phyloP scores from a whole-genome alignment of 1,140 invertebrate genomes.

The Bilobella aurantiaca region DNA sequence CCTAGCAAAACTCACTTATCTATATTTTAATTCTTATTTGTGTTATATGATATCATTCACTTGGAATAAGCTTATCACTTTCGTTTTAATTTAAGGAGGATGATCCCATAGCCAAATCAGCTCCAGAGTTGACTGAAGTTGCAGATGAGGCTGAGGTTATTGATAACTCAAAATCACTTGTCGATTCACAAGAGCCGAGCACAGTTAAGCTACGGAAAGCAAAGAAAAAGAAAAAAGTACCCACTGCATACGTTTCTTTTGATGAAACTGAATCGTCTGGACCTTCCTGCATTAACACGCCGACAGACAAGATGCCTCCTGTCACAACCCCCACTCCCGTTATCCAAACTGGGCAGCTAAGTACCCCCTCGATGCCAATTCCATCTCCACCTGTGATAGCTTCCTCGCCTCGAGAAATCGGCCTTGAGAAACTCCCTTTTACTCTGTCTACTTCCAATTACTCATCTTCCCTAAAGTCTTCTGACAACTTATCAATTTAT shows the following conservation, averaged over 20 bases:
- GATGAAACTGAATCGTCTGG: slow-evolving; percentile 51
- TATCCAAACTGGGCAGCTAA: neutral
- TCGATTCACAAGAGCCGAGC: neutral
- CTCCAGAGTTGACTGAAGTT: slow-evolving; percentile 10
- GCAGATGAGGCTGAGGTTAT: neutral
- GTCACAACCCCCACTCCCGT: neutral
- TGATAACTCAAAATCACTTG: slow-evolving; percentile 20
- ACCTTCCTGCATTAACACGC: slow-evolving; percentile 53
- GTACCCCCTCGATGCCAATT: neutral
- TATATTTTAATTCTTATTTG: too few species aligned
- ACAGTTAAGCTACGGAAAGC: slow-evolving; percentile 26
- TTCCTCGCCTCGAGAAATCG: neutral
- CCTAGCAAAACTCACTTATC: too few species aligned
- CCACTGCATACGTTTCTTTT: slow-evolving; percentile 53
- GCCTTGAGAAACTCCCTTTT: neutral
- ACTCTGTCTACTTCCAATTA: neutral
- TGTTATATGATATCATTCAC: too few species aligned
- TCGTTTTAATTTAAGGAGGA: neutral
- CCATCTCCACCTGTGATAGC: neutral
- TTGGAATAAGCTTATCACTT: too few species aligned
- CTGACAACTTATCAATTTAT: slow-evolving; percentile 24
- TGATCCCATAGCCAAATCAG: slow-evolving; percentile 7
- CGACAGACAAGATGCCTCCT: slow-evolving; percentile 32
- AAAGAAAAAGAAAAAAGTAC: slow-evolving; percentile 49
- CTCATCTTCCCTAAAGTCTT: slow-evolving; percentile 14